These are phyloP conservation scores for Bufo gargarizans DNA, from an alignment of 2,113 vertebrate species.

Conservation along the genomic window DNA sequence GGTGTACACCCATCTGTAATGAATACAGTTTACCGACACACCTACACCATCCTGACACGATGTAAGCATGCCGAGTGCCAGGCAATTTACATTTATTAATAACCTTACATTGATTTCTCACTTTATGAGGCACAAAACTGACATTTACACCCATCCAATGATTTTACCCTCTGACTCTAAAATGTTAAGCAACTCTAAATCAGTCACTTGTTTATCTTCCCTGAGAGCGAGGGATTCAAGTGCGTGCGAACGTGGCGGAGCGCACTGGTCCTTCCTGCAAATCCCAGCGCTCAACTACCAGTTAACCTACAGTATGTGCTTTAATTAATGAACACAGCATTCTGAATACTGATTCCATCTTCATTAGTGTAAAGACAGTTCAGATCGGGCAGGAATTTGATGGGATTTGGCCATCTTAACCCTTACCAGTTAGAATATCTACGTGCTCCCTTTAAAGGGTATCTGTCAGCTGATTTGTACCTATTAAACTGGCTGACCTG, in stretches of 20 bases:
- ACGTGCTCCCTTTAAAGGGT: not conserved
- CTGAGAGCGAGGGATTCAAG: not conserved
- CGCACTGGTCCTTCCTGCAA: slow-evolving; percentile 13
- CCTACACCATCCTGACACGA: not conserved
- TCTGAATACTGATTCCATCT: slow-evolving; percentile 11
- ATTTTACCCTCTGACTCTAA: slow-evolving; percentile 47
- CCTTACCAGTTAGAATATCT: not conserved
- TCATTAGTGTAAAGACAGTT: slow-evolving; percentile 8
- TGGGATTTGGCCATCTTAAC: not conserved
- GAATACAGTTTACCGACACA: slow-evolving; percentile 35
- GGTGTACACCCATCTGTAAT: slow-evolving; percentile 36
- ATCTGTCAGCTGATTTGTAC: not conserved
- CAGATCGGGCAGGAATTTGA: not conserved
- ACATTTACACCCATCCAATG: slow-evolving; percentile 45
- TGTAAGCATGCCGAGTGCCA: not conserved
- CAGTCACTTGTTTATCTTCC: slow-evolving; percentile 40
- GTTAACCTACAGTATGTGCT: not conserved
- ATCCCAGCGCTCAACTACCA: slow-evolving; percentile 4
- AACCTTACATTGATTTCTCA: slow-evolving; percentile 48
- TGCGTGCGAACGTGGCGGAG: not conserved
- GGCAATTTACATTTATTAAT: slow-evolving; percentile 45
- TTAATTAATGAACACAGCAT: slow-evolving; percentile 20
- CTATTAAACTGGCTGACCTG: too few species aligned
- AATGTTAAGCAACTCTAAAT: slow-evolving; percentile 36
- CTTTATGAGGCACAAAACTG: slow-evolving; percentile 45